Percentiles rank a stretch among this genome's conserved stretches.
Evolutionary conservation across 2,797 vertebrate species (phyloP).

Genomic region (Myotis pilosus): DNA sequence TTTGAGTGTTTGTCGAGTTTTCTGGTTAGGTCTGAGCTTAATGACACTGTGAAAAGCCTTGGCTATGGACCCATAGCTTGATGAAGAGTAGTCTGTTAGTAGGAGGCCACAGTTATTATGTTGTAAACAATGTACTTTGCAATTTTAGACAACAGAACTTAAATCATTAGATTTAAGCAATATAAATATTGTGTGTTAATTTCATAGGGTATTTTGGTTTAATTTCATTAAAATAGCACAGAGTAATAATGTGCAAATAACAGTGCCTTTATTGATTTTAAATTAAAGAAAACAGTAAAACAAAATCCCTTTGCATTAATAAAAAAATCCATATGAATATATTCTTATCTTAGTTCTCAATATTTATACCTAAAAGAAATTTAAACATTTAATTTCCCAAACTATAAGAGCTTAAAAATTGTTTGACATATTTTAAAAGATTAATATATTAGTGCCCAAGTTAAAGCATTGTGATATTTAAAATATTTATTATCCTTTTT

Average conservation of each 20-base stretch:
- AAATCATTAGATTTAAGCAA: not conserved
- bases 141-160: not conserved
- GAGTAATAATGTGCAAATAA: not conserved
- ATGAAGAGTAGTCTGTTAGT: not conserved
- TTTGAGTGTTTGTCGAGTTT: not conserved
- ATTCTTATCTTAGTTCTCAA: not conserved
- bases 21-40: not conserved
- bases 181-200: not conserved
- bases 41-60: not conserved
- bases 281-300: not conserved
- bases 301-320: not conserved
- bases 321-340: not conserved
- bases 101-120: not conserved
- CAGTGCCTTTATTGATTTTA: not conserved
- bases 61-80: not conserved
- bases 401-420: not conserved
- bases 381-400: conserved; percentile 24
- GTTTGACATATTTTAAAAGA: not conserved
- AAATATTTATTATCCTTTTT: not conserved
- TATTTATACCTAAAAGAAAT: not conserved
- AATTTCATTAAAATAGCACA: conserved; percentile 23
- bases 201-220: not conserved
- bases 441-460: not conserved
- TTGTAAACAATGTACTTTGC: not conserved
- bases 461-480: not conserved